Conservation (phyloP, 2,797 vertebrate species). For the Choloepus didactylus region DNA sequence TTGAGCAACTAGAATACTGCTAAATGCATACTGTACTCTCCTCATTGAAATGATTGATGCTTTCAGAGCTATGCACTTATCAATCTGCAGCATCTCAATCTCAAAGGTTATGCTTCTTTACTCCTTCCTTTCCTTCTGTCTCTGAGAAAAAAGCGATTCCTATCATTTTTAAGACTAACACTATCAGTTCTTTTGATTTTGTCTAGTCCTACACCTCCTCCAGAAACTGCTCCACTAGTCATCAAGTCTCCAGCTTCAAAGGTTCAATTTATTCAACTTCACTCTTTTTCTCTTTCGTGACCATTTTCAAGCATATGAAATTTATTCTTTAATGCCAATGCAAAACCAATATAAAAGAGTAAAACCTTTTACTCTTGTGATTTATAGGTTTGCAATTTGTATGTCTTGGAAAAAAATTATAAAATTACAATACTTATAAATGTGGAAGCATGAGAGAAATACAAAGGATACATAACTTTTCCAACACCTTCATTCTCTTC, state of each 20-base stretch:
- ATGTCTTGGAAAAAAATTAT: background rate
- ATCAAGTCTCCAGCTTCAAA: background rate
- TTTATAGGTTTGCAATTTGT: background rate
- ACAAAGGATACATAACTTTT: background rate
- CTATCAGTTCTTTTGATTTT: background rate
- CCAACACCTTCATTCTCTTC: background rate
- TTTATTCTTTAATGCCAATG: background rate
- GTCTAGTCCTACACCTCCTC: background rate
- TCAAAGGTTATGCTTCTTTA: background rate
- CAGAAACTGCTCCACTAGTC: background rate
- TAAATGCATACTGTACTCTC: constrained; percentile 17
- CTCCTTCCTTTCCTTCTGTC: background rate
- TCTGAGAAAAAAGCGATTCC: background rate
- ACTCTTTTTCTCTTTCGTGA: background rate
- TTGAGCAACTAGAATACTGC: background rate
- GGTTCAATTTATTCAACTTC: background rate
- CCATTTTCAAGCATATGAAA: constrained; percentile 5
- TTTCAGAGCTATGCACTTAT: background rate
- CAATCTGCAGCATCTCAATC: background rate
- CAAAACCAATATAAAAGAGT: background rate
- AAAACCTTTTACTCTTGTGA: constrained; percentile 8
- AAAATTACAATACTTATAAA: background rate
- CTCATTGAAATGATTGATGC: background rate
- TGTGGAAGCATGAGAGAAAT: constrained; percentile 18
- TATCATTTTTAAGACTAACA: background rate